Conservation (phyloP, 2,888 invertebrate species). For the Neoascia interrupta region DNA sequence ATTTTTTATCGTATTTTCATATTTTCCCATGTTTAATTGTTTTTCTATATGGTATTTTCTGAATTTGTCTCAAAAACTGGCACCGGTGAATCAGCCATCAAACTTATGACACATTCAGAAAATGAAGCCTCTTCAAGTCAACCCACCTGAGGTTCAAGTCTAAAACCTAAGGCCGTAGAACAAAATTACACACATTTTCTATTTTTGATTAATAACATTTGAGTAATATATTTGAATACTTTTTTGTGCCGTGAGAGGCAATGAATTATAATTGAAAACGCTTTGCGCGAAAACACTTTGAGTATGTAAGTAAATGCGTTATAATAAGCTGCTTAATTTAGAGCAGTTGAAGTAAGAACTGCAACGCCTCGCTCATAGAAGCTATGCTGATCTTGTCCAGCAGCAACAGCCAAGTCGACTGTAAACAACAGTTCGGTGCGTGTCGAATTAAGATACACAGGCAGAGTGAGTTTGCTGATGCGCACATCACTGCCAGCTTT, state of each 20-base stretch:
- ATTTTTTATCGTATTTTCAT: too few species aligned
- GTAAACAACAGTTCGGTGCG: conserved; percentile 97
- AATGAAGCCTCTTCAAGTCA: too few species aligned
- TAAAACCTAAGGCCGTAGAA: neutral
- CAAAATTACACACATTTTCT: neutral
- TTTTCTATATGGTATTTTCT: too few species aligned
- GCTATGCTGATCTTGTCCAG: conserved; percentile 94
- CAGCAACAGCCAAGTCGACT: conserved; percentile 94
- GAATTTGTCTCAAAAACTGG: too few species aligned
- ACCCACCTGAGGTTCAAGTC: too few species aligned
- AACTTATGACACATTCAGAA: too few species aligned
- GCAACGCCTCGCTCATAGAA: conserved; percentile 99
- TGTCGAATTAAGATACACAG: conserved; percentile 98
- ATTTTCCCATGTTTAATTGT: too few species aligned
- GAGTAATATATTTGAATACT: conserved; percentile 41
- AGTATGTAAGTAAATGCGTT: conserved; percentile 9
- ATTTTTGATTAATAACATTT: conserved; percentile 23
- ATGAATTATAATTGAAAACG: conserved; percentile 22
- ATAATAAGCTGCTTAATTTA: conserved; percentile 83
- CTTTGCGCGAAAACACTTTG: conserved; percentile 20
- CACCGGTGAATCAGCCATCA: too few species aligned
- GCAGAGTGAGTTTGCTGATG: conserved; percentile 89
- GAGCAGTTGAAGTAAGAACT: conserved; percentile 93
- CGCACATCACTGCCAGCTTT: conserved; percentile 81
- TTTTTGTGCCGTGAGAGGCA: conserved; percentile 5